Base-by-base conservation (phyloP, 2,797 vertebrate genomes). In the Micromesistius poutassou region DNA sequence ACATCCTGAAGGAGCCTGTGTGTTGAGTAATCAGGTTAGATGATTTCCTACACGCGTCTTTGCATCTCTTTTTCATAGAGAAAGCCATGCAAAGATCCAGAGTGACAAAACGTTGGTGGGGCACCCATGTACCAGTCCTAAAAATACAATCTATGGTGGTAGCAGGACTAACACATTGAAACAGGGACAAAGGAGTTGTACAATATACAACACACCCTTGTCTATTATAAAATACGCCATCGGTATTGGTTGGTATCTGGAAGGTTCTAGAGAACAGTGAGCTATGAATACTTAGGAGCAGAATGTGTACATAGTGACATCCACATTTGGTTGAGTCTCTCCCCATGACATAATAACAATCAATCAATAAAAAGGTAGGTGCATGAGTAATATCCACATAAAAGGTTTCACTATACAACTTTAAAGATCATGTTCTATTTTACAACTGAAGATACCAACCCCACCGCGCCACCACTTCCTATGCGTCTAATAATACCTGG, bases 301-400 rank as follows among this genome's bases (percentile, higher is more conserved):
- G 81, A 79, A 76, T 85, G 84, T 86, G 75, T 82, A 85, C 82
- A 85, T 77, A 46, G 78, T 76, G 79, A 80, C 80, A 83, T 74
- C 62, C 78, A 31, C 68, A 35, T 66, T 66, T 73, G 7, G 75
- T 66, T 78, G 36, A 28, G 75, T 78, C 80, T 81, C 77, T 73
- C 22, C 25, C 72, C 89, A 84, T 86, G 88, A 90, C 81, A 79
- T 81, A 84, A 87, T 89, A 85, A 87, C 77, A 87, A 86, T 82
- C 73, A 88, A 77, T 25, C 28, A 70, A 76, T 78, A 79, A 84
- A 82, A 89, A 89, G 86, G 74, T 89, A 93, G 94, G 91, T 93
- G 92, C 92, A 92, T 81, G 82, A 91, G 89, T 91, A 89, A 90
- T 92, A 93, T 88, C 89, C 89, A 93, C 91, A 91, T 90, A 87